Percentiles rank a stretch among this genome's conserved stretches.
Conservation (phyloP, 2,888 invertebrate species). For the Agriopis leucophaearia region DNA sequence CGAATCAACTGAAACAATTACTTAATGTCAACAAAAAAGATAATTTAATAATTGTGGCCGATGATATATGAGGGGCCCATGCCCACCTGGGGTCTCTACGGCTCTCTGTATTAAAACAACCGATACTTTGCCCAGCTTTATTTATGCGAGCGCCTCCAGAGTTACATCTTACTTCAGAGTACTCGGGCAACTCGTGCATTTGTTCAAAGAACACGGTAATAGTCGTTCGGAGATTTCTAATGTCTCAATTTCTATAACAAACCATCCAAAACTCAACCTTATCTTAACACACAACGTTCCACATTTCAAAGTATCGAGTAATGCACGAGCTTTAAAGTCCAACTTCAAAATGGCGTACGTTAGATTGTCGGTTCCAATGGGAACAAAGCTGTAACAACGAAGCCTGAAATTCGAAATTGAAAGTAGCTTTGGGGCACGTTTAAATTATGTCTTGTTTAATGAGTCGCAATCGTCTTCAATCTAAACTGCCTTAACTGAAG, state of each 20-base stretch:
- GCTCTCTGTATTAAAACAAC: conserved; percentile 79
- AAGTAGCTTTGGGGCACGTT: conserved; percentile 57
- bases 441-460: conserved; percentile 87
- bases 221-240: conserved; percentile 83
- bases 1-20: conserved; percentile 79
- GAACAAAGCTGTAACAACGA: conserved; percentile 57
- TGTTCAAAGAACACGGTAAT: conserved; percentile 85
- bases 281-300: conserved; percentile 42
- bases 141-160: conserved; percentile 79
- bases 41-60: conserved; percentile 85
- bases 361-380: conserved; percentile 38
- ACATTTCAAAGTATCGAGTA: conserved; percentile 53
- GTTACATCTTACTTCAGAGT: conserved; percentile 79
- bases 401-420: conserved; percentile 59
- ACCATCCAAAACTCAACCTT: conserved; percentile 58
- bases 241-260: conserved; percentile 78
- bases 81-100: conserved; percentile 81
- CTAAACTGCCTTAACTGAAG: conserved; percentile 50
- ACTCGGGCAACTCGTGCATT: conserved; percentile 74
- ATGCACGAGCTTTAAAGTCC: conserved; percentile 64
- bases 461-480: conserved; percentile 67
- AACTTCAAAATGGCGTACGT: conserved; percentile 62
- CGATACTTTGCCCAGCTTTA: conserved; percentile 77
- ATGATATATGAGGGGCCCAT: conserved; percentile 80
- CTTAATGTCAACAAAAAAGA: conserved; percentile 86